Evolutionary conservation across 2,113 vertebrate genomes (phyloP), one percentile per base, ranked within the genome.

Genomic region (Puffinus mauretanicus): DNA sequence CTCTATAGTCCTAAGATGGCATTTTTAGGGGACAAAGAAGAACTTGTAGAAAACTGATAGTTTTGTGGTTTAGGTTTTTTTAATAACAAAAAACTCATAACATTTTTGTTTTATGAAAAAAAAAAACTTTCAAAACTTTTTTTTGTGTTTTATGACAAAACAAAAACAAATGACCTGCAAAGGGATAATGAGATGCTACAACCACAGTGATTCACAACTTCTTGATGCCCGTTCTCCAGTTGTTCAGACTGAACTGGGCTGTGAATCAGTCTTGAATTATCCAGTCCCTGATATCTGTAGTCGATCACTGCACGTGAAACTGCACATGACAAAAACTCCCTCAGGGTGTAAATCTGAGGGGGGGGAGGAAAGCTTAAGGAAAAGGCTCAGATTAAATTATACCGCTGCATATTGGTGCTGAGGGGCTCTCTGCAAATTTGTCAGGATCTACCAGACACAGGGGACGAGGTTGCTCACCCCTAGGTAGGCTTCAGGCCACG

Each of bases 341-440:
- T 42, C 40, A 5, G 40, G 44, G 44, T 79, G 29, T 51, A 77
- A 70, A 73, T 83, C 21, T 40, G 36, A 44, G 38, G 9, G 6
- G 4, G 32, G 14, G 8, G 20, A 82, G 13, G 5, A 60, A 49
- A 64, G 4, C 17, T 81, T 38, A 55, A 86, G 60, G 55, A 77
- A 86, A 75, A 71, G 20, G 20, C 18, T 89, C 13, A n/a, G 30
- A 42, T 81, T 32, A 58, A 77, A 62, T 52, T 4, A 34, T 5
- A 9, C 27, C 0, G 0, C 10, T 76, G 40, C 4, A 3, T 34
- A 6, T 32, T 66, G 44, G 17, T 66, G 25, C n/a, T 80, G 60
- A 61, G n/a, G 13, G 36, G 9, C 38, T 80, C n/a, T 60, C n/a
- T 42, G 25, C 19, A 27, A 10, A 25, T 86, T 70, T 80, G 29